phyloP scores from a whole-genome alignment of 1,140 invertebrate species.

The Aphelenchoides avenae region DNA sequence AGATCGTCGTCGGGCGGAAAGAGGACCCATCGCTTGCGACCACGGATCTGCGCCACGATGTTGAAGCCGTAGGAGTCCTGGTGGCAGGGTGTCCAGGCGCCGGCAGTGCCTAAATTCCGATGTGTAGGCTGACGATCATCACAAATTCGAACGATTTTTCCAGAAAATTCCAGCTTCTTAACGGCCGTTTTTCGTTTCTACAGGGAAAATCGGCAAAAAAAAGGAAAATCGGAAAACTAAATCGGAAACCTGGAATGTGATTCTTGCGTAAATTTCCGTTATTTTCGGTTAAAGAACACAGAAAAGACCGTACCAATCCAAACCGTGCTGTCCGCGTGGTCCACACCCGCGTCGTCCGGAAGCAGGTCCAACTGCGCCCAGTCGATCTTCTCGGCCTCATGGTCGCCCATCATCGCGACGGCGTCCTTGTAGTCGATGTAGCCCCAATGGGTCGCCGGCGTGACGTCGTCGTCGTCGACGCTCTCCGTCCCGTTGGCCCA shows the following conservation, averaged over 20 bases:
- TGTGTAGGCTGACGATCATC: no score
- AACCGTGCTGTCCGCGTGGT: constrained; percentile 17
- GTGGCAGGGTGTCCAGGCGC: constrained; percentile 86
- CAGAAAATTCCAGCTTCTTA: neutral
- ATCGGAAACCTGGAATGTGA: no score
- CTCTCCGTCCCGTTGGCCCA: no score
- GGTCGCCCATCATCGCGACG: constrained; percentile 8
- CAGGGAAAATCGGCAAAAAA: neutral
- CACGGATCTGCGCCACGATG: constrained; percentile 72
- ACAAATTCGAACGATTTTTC: neutral
- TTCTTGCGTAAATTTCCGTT: no score
- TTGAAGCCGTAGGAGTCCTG: constrained; percentile 89
- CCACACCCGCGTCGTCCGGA: neutral
- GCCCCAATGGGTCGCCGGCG: constrained; percentile 20
- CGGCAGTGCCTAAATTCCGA: constrained; percentile 74
- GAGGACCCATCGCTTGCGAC: constrained; percentile 84
- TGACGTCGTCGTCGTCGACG: no score
- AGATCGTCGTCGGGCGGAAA: constrained; percentile 72
- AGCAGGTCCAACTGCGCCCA: constrained; percentile 9
- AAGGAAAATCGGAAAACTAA: no score
- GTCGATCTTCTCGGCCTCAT: constrained; percentile 9
- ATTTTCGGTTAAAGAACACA: neutral
- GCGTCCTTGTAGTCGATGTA: constrained; percentile 22
- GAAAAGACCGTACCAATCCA: constrained; percentile 12
- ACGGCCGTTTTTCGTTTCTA: neutral